Percentiles rank a stretch among this genome's conserved stretches.
These are phyloP conservation scores for Aptenodytes patagonicus DNA, from an alignment of 2,113 vertebrate genomes.

Conservation along the genomic window DNA sequence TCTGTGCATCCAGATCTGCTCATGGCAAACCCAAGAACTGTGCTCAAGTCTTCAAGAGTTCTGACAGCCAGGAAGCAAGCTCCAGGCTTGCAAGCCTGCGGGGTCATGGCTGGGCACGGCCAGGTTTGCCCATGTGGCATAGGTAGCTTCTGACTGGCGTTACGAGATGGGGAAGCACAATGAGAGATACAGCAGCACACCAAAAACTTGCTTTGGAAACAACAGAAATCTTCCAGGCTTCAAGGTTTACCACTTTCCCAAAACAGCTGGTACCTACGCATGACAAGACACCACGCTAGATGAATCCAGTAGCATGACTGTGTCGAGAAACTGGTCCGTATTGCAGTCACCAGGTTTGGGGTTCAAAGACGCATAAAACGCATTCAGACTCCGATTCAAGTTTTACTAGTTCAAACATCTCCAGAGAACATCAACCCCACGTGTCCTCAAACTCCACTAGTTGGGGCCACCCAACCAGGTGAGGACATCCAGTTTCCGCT, in stretches of 20 bases:
- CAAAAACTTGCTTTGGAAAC: background rate
- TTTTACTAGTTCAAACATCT: background rate
- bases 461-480: background rate
- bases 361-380: background rate
- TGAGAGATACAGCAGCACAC: background rate
- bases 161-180: background rate
- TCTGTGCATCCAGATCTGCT: background rate
- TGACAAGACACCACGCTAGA: background rate
- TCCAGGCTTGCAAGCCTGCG: background rate
- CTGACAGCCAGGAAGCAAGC: background rate
- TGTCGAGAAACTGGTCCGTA: background rate
- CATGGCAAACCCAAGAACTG: background rate
- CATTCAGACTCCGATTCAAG: background rate
- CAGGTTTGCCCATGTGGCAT: background rate
- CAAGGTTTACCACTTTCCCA: background rate
- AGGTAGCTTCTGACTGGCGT: background rate
- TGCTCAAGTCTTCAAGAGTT: background rate
- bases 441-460: background rate
- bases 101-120: background rate
- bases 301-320: background rate
- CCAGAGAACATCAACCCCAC: background rate
- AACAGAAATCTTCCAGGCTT: background rate
- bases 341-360: background rate
- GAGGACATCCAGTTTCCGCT: background rate
- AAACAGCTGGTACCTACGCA: accelerated